phyloP scores from a whole-genome alignment of 1,140 invertebrate species.

The Pararge aegeria region DNA sequence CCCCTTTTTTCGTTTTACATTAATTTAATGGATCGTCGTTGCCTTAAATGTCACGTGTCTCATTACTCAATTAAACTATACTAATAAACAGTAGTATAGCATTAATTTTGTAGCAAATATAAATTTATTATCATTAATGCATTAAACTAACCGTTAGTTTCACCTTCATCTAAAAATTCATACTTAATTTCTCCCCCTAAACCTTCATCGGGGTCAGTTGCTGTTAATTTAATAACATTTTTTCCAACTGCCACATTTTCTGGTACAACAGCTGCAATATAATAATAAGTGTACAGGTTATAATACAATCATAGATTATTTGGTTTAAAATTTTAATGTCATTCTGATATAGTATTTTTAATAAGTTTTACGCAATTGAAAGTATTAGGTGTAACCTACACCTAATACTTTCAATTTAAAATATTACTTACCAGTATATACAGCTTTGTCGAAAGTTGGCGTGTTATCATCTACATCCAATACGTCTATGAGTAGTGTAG shows the following conservation, averaged over 20 bases:
- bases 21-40: too few relatives aligned
- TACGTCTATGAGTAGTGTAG: constrained; percentile 85
- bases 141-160: constrained; percentile 81
- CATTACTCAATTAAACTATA: too few relatives aligned
- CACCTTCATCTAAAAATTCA: constrained; percentile 86
- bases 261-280: constrained; percentile 81
- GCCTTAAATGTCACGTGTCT: too few relatives aligned
- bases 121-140: too few relatives aligned
- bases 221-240: constrained; percentile 87
- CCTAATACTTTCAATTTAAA: neutral
- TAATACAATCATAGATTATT: neutral
- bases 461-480: constrained; percentile 92
- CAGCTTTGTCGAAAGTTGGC: constrained; percentile 77
- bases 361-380: too few relatives aligned
- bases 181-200: constrained; percentile 84
- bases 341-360: too few relatives aligned
- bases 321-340: neutral
- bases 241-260: constrained; percentile 87
- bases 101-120: too few relatives aligned
- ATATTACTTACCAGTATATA: constrained; percentile 55
- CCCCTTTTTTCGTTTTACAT: neutral
- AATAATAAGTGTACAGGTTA: neutral
- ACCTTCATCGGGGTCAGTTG: constrained; percentile 88
- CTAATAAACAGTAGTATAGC: too few relatives aligned
- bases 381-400: too few relatives aligned